Conservation (phyloP, 2,797 vertebrate genomes). For the Enteromius thamalakanensis region DNA sequence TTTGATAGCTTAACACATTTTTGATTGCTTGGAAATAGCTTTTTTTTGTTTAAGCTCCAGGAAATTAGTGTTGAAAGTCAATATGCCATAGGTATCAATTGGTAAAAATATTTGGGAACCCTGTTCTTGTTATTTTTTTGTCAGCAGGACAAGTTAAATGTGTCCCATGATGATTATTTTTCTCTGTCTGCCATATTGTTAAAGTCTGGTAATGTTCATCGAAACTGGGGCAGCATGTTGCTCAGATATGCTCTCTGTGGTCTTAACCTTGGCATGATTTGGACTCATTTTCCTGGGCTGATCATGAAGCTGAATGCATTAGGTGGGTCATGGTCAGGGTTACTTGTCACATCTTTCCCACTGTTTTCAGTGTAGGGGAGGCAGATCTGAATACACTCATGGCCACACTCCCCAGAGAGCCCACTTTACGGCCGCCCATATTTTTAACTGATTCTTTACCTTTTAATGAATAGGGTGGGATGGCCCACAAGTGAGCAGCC, state of each 20-base stretch:
- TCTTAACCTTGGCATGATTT: conserved; percentile 52
- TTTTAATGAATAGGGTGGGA: conserved; percentile 56
- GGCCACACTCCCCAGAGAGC: conserved; percentile 54
- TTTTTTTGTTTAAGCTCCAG: not conserved
- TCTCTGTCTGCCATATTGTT: conserved; percentile 34
- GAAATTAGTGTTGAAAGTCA: not conserved
- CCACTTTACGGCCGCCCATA: conserved; percentile 45
- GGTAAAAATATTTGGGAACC: not conserved
- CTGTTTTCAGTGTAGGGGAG: conserved; percentile 48
- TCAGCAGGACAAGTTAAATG: conserved; percentile 2
- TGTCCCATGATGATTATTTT: not conserved
- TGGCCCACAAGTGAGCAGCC: conserved; percentile 44
- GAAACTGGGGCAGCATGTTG: conserved; percentile 42
- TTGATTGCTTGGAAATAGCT: not conserved
- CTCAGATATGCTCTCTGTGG: conserved; percentile 37
- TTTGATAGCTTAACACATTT: not conserved
- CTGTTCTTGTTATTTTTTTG: not conserved
- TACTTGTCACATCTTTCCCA: conserved; percentile 53
- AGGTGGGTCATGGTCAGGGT: conserved; percentile 44
- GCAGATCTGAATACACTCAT: conserved; percentile 41
- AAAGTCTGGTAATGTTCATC: conserved; percentile 40
- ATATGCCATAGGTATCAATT: not conserved
- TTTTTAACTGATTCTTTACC: conserved; percentile 55
- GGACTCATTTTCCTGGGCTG: conserved; percentile 38
- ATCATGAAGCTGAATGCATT: conserved; percentile 58